Evolutionary conservation across 2,113 vertebrate genomes (phyloP).

Genomic region (Sarotherodon lohbergeri): DNA sequence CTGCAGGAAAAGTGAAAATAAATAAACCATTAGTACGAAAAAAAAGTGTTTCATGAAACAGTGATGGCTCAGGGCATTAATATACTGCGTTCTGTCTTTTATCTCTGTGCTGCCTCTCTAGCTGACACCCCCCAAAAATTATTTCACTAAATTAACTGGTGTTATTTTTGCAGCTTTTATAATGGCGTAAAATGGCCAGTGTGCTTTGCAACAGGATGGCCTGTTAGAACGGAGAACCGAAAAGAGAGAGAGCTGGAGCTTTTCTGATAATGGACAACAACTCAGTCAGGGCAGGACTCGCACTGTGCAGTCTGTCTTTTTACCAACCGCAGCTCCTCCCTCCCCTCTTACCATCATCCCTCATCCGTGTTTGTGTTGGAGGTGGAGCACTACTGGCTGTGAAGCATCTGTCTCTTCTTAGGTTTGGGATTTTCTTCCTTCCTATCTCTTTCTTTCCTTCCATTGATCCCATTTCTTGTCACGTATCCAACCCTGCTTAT

Average conservation of each 20-base stretch:
- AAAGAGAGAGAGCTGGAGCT: not conserved
- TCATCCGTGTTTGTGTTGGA: conserved; percentile 44
- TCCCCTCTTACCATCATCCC: not conserved
- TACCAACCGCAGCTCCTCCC: not conserved
- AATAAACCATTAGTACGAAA: not conserved
- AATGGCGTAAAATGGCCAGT: not conserved
- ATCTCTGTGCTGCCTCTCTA: not conserved
- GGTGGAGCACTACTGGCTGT: conserved; percentile 39
- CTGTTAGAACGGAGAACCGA: not conserved
- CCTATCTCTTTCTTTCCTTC: conserved; percentile 38
- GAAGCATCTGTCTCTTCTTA: conserved; percentile 54
- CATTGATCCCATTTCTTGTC: conserved; percentile 62
- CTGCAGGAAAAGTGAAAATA: not conserved
- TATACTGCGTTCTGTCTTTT: not conserved
- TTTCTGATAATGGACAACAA: conserved; percentile 28
- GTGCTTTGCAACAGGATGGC: not conserved
- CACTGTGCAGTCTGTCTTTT: not conserved
- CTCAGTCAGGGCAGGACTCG: not conserved
- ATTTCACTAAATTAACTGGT: not conserved
- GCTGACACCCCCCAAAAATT: not conserved
- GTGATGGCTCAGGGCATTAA: not conserved
- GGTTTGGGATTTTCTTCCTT: conserved; percentile 35
- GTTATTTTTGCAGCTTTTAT: conserved; percentile 31
- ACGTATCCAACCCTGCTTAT: conserved; percentile 58
- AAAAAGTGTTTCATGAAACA: not conserved